Base-by-base conservation (phyloP, 1,140 invertebrate species). In the Platorchestia sp. region DNA sequence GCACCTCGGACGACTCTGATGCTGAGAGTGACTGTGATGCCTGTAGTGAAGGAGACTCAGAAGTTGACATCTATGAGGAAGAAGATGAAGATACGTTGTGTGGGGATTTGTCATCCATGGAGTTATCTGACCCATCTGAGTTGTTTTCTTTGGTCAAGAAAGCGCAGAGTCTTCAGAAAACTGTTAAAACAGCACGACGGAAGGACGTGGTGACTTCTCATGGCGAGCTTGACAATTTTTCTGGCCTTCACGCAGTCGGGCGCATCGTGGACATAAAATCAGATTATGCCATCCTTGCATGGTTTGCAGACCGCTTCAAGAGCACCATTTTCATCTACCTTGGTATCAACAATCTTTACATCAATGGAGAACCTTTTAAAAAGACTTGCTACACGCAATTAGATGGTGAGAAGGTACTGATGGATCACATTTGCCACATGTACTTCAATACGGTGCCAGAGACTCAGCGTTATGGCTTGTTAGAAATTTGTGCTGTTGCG, bases 311-410 rank as follows among this genome's bases (percentile, higher is more conserved):
- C 6, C 14, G 36, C 14, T 27, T 44, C 45, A 6, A 93, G 7
- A 44, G 91, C 0, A 93, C 91, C 45, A 47, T 93, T 44, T 93
- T 93, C 45, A 47, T 93, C 0, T 45, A 45, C 40, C 45, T 93
- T 47, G 91, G 47, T 47, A 5, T 93, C 19, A 47, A 93, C 19
- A 44, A 93, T 44, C 91, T 93, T 0, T 93, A 93, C 45, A 47
- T 93, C 41, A 93, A 93, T 45, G 91, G 91, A 93, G 91, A 93
- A 93, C 43, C 45, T 93, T 93, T 93, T 40, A 93, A 93, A 44
- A 93, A 93, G 45, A 47, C 91, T 45, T 93, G 91, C 47, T 93
- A 93, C 91, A 93, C 91, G 40, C 43, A 93, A 36, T 93, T 93
- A 0, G 45, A 40, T 10, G 91, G 91, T 40, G 45, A 44, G 27